Evolutionary conservation across 2,797 vertebrate species (phyloP), one percentile per base, ranked within the genome.

Genomic region (Chelon labrosus): DNA sequence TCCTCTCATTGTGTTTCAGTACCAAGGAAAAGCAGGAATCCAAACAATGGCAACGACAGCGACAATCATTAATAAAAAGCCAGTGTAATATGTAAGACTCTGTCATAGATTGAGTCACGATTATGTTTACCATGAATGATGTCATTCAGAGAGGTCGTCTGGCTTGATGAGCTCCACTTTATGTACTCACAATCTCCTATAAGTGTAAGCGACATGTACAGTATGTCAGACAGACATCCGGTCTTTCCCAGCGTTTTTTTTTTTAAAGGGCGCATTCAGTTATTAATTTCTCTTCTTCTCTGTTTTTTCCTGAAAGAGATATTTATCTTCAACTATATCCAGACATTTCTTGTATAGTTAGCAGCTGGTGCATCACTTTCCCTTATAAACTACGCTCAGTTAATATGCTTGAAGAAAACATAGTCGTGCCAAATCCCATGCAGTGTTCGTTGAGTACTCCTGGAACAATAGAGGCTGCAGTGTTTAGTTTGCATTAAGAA

Each of bases 381-480:
- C 65, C 52, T 75, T 80, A 22, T 68, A 65, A 85, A 74, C 77
- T 84, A 73, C 70, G 42, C 61, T 67, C 55, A 58, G 62, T 70
- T 84, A 87, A 88, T 66, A 80, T 25, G 14, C 54, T 67, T 65
- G 66, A 87, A 74, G 46, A 74, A 88, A 89, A 90, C 73, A 89
- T 16, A 1, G 31, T 62, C 22, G 58, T 80, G 70, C 73, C 75
- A 80, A 62, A 49, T 65, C 60, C 58, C 60, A 3, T 80, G 58
- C 77, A 86, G 75, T 85, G 91, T 90, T 91, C 80, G 80, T 27
- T 27, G 25, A 27, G 1, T 27, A 2, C 25, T 27, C 3, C 25
- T 2, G 25, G 25, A 2, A 27, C 25, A 27, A 27, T 55, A 68
- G 19, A 51, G 31, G 19, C 6, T 22, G 37, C 3, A 12, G 17